A percentile compares a stretch with the other conserved stretches of the same genome.
Evolutionary conservation across 2,113 vertebrate species (phyloP).

Genomic region (Indicator maculatus): DNA sequence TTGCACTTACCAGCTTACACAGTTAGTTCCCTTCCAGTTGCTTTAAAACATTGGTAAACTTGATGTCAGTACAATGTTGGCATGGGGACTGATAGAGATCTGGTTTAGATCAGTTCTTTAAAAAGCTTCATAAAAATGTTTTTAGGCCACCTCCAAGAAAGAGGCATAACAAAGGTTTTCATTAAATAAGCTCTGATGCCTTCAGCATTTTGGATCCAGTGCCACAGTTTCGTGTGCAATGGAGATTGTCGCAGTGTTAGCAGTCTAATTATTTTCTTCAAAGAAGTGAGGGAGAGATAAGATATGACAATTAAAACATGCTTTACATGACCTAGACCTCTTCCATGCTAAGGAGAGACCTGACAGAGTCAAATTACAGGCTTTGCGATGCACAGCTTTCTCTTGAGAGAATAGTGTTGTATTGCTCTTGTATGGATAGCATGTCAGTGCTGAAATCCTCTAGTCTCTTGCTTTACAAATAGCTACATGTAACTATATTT

Average conservation of each 20-base stretch:
- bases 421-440: neutral
- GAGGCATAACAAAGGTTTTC: neutral
- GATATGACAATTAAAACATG: neutral
- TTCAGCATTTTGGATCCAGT: neutral
- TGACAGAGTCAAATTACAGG: neutral
- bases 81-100: neutral
- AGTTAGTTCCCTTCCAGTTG: neutral
- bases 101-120: neutral
- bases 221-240: neutral
- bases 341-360: neutral
- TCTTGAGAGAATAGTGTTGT: neutral
- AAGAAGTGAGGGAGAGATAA: neutral
- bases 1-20: neutral
- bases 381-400: neutral
- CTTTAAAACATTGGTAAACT: neutral
- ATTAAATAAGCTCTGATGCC: neutral
- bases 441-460: neutral
- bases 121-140: neutral
- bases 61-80: neutral
- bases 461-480: neutral
- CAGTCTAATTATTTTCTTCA: neutral
- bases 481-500: neutral
- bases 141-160: neutral
- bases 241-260: neutral
- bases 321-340: neutral